A percentile compares a stretch with the other conserved stretches of the same genome.
phyloP scores from a whole-genome alignment of 2,888 invertebrate genomes.

The Drosophila phalerata region DNA sequence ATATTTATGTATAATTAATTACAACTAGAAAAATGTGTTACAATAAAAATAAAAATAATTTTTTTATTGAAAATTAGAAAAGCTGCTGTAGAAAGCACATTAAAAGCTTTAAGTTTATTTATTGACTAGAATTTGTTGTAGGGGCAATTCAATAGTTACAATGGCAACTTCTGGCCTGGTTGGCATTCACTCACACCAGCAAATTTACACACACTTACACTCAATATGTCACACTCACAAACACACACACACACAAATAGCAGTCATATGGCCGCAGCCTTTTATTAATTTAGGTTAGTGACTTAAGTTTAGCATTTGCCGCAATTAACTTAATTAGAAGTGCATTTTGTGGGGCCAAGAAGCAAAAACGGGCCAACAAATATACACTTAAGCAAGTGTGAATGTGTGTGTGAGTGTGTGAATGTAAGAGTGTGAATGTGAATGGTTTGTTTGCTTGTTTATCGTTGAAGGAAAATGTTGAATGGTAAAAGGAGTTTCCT shows the following conservation, averaged over 20 bases:
- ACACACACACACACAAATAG: conserved; percentile 5
- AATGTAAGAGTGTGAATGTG: conserved; percentile 25
- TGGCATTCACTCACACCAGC: conserved; percentile 20
- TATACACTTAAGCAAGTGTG: conserved; percentile 22
- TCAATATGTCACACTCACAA: not conserved
- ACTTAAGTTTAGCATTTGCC: conserved; percentile 80
- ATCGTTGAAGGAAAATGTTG: conserved; percentile 16
- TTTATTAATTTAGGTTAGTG: conserved; percentile 80
- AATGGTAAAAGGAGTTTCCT: conserved; percentile 38
- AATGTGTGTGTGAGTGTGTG: conserved; percentile 18
- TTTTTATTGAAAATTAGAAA: not conserved
- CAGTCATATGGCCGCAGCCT: conserved; percentile 42
- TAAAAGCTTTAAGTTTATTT: not conserved
- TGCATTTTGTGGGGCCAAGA: conserved; percentile 66
- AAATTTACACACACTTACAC: conserved; percentile 15
- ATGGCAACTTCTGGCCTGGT: conserved; percentile 23
- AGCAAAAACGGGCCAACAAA: conserved; percentile 37
- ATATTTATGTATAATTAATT: too few relatives aligned
- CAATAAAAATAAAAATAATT: too few relatives aligned
- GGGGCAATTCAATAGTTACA: conserved; percentile 16
- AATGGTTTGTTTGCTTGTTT: conserved; percentile 17
- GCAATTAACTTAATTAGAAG: conserved; percentile 83
- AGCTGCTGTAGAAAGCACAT: not conserved
- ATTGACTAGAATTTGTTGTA: conserved; percentile 12
- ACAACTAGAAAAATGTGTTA: not conserved